phyloP scores from a whole-genome alignment of 1,140 invertebrate species.

The Reticulitermes speratus region DNA sequence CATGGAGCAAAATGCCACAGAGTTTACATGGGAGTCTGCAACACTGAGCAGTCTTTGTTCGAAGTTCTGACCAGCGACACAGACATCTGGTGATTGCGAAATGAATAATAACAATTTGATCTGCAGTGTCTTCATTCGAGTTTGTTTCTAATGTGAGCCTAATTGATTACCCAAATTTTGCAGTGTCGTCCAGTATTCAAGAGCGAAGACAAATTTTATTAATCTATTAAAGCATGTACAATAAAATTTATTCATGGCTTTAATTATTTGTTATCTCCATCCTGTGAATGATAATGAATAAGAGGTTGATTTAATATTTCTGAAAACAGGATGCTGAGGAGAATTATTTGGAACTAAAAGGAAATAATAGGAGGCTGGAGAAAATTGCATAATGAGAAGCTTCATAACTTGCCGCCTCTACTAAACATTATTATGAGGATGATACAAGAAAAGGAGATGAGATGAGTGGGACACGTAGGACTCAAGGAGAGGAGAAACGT shows the following conservation, averaged over 20 bases:
- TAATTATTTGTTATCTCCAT: no score
- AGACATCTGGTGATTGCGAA: background rate
- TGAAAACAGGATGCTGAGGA: no score
- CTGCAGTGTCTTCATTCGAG: background rate
- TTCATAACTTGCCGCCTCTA: no score
- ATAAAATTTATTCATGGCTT: background rate
- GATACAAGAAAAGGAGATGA: no score
- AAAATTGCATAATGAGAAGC: no score
- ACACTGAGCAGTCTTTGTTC: background rate
- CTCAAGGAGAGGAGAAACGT: no score
- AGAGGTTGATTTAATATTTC: no score
- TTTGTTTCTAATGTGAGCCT: background rate
- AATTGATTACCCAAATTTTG: background rate
- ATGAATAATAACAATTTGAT: background rate
- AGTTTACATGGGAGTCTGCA: background rate
- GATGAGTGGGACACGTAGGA: no score
- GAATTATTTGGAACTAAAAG: no score
- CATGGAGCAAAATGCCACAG: background rate
- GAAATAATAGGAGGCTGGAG: no score
- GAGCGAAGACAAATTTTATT: background rate
- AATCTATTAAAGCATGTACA: background rate
- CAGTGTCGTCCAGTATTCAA: background rate
- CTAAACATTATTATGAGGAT: no score
- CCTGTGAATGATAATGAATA: no score
- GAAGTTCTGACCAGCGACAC: background rate